A percentile compares a stretch with the other conserved stretches of the same genome.
Evolutionary conservation across 2,797 vertebrate species (phyloP).

Genomic region (Pantherophis vulpinus): DNA sequence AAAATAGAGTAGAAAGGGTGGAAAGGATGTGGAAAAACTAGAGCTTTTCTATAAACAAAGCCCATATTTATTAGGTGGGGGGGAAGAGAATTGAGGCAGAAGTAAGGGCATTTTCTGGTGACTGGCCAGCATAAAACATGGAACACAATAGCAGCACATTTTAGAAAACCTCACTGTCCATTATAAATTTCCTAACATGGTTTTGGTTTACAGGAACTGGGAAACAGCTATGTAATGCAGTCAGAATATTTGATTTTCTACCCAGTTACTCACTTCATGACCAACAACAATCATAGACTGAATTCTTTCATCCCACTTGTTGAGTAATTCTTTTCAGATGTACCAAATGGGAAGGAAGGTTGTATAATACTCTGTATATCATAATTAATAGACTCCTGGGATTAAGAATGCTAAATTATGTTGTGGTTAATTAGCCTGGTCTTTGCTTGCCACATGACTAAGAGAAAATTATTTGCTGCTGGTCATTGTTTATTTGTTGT

Average conservation of each 20-base stretch:
- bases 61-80: neutral
- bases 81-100: accelerated
- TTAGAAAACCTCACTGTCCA: neutral
- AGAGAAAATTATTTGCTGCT: neutral
- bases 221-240: neutral
- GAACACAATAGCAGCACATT: neutral
- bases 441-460: neutral
- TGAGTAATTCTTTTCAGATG: neutral
- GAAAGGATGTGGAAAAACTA: neutral
- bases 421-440: neutral
- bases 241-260: neutral
- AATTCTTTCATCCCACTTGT: neutral
- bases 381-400: neutral
- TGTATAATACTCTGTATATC: neutral
- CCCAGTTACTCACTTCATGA: neutral
- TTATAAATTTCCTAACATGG: neutral
- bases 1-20: neutral
- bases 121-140: neutral
- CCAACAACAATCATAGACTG: neutral
- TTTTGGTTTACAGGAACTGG: neutral
- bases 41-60: neutral
- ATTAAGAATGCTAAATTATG: neutral
- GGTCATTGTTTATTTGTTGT: neutral
- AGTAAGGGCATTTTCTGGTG: neutral
- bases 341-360: neutral